Base-by-base conservation (phyloP, 2,113 vertebrate species). In the Mugil cephalus region DNA sequence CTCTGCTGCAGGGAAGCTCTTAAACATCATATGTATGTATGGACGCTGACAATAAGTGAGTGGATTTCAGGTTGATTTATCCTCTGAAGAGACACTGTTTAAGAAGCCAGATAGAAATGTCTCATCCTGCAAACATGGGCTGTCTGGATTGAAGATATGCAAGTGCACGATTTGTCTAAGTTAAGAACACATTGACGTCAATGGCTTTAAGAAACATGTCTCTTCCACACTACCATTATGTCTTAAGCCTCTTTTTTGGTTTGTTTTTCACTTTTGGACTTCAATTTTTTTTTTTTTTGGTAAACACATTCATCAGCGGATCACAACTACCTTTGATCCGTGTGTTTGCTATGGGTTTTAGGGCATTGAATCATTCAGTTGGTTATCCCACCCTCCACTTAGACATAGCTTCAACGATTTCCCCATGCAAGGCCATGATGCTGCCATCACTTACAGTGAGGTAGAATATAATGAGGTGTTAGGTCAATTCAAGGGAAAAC, bases 391-490 rank as follows among this genome's bases (percentile, higher is more conserved):
- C 47, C 39, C 45, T 77, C 48, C 53, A 58, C 58, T 38, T 24
- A 54, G 43, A 42, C 9, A 58, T 50, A 61, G 15, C 71, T 52
- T 48, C 15, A 36, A 21, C 62, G 79, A 77, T 74, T 67, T 51
- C 83, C 74, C 60, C 74, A 69, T 73, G 64, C 76, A 72, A 38
- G 2, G 69, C 55, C 81, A 71, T 77, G 78, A 71, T 8, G 14
- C 60, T 63, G 85, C 77, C 88, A 85, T 74, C 39, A 48, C 40
- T 70, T 58, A 54, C 54, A 80, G 59, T 34, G 11, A 52, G 11
- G 34, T 62, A 63, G 67, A 75, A 18, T 50, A 60, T 71, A 62
- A 79, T 52, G 38, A 62, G 72, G 78, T 24, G 40, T 76, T 53
- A 74, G 69, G 67, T 42, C 65, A 80, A 71, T 77, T 58, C 10